phyloP scores from a whole-genome alignment of 1,140 invertebrate species.

The Limonius californicus region DNA sequence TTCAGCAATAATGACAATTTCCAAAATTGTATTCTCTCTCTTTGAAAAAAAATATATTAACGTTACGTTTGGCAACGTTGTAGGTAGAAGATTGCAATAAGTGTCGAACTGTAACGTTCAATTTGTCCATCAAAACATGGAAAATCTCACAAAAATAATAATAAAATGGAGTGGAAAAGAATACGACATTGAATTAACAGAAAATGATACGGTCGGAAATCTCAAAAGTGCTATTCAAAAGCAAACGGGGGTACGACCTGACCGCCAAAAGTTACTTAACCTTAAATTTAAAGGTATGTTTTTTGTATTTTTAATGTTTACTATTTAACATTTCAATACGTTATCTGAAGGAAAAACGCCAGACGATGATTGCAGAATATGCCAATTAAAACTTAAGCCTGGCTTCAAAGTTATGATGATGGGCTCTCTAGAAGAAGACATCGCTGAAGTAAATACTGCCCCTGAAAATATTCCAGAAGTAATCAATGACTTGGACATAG shows the following conservation, averaged over 20 bases:
- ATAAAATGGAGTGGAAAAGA: conserved; percentile 93
- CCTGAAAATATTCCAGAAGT: conserved; percentile 81
- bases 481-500: conserved; percentile 81
- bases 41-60: no score
- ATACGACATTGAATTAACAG: conserved; percentile 66
- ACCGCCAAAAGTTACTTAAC: conserved; percentile 90
- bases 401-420: conserved; percentile 96
- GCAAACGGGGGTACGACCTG: conserved; percentile 78
- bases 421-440: conserved; percentile 89
- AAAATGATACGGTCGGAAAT: conserved; percentile 69
- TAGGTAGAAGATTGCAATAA: no score
- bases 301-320: neutral
- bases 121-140: conserved; percentile 16
- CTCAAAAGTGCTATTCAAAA: conserved; percentile 77
- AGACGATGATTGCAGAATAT: conserved; percentile 68
- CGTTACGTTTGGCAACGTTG: no score
- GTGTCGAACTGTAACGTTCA: no score
- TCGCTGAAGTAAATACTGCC: conserved; percentile 72
- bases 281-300: conserved; percentile 80
- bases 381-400: conserved; percentile 72
- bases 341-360: conserved; percentile 69
- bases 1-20: no score
- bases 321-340: no score
- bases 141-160: conserved; percentile 51
- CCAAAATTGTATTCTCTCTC: no score